phyloP scores from a whole-genome alignment of 2,797 vertebrate species.

The Hozukius guyotensis region DNA sequence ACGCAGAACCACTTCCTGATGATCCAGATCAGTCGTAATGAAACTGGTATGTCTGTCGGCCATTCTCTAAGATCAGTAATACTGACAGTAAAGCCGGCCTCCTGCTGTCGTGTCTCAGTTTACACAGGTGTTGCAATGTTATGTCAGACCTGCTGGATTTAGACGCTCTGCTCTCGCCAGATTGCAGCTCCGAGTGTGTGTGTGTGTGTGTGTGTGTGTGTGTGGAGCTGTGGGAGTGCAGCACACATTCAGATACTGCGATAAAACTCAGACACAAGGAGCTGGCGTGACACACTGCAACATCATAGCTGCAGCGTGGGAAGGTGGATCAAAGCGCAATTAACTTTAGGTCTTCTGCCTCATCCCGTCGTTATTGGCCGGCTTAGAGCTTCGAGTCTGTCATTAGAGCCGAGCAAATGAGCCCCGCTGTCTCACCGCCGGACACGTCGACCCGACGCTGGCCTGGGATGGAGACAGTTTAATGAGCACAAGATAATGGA shows the following conservation, averaged over 20 bases:
- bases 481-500: slow-evolving; percentile 61
- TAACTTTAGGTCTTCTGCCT: slow-evolving; percentile 33
- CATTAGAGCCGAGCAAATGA: slow-evolving; percentile 51
- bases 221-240: slow-evolving; percentile 9
- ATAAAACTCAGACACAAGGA: slow-evolving; percentile 18
- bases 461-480: slow-evolving; percentile 36
- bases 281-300: slow-evolving; percentile 10
- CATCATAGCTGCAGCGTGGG: slow-evolving; percentile 12
- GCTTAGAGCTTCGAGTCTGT: slow-evolving; percentile 40
- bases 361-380: slow-evolving; percentile 42
- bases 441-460: slow-evolving; percentile 6
- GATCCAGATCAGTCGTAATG: slow-evolving; percentile 26
- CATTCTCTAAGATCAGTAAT: slow-evolving; percentile 3
- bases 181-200: slow-evolving; percentile 11
- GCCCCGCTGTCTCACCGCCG: slow-evolving; percentile 16
- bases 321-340: slow-evolving; percentile 57
- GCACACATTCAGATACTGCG: slow-evolving; percentile 9
- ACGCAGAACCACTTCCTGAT: slow-evolving; percentile 6
- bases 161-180: slow-evolving; percentile 18
- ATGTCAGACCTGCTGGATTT: slow-evolving; percentile 56
- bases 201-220: not conserved
- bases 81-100: slow-evolving; percentile 19
- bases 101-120: slow-evolving; percentile 46
- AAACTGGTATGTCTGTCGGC: not conserved
- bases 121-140: slow-evolving; percentile 69